Evolutionary conservation across 2,113 vertebrate genomes (phyloP), one percentile per base, ranked within the genome.

Genomic region (Pygoscelis adeliae): DNA sequence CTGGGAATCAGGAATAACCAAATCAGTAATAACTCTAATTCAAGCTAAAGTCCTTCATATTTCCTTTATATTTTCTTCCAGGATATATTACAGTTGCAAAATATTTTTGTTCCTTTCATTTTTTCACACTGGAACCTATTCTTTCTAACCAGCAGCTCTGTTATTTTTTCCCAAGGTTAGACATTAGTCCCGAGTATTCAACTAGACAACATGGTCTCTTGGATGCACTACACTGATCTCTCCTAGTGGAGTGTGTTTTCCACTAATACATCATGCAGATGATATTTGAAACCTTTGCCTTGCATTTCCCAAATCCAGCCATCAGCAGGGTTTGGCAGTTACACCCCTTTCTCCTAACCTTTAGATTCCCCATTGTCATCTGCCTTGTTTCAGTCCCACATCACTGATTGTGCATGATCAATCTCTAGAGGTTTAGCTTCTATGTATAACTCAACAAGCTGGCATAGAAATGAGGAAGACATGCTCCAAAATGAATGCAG

Each of bases 351-450:
- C 69, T 92, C 93, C 84, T 83, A 89, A 93, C 91, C 91, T 93
- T 96, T 96, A 13, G 36, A 58, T 50, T 84, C 70, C 83, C 77
- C 1, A 6, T 93, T 91, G 86, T 93, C 94, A 83, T 94, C 80
- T 94, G 74, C 89, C 87, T 96, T 66, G 58, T 80, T 89, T 80
- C 91, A 66, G 89, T 56, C 93, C 89, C 5, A 17, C 94, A 95
- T 96, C 96, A 90, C 91, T 96, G 96, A 77, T 67, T 90, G 86
- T 90, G 90, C 94, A 91, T 93, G 58, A 66, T 96, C 95, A 82
- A 61, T 85, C 95, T 95, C 89, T 30, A 49, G 84, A 84, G 95
- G 90, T 47, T 67, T 18, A 4, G 63, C 69, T 92, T 87, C 90
- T 96, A 94, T 95, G 66, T 77, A 72, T 85, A 77, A 82, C 96